These are phyloP conservation scores for Gambelia wislizenii DNA, from an alignment of 2,797 vertebrate species.

Conservation along the genomic window DNA sequence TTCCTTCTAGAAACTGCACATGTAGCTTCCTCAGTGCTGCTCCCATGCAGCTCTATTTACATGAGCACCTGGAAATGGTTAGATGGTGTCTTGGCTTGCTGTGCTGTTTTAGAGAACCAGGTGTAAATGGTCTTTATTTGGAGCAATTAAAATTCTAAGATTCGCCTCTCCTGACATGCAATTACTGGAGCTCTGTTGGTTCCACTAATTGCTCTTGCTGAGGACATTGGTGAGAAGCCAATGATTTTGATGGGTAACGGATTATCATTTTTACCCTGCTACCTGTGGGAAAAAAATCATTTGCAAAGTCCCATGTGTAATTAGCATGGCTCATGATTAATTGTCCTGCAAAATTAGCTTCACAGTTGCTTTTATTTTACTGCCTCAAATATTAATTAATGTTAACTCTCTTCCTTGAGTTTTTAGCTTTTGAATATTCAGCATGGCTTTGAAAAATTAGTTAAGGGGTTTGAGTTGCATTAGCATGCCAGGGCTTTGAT, in stretches of 20 bases:
- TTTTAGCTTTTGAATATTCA: conserved; percentile 98
- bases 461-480: conserved; percentile 83
- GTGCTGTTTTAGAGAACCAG: conserved; percentile 86
- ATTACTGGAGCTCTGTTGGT: conserved; percentile 94
- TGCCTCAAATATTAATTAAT: conserved; percentile 99
- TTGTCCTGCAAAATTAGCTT: conserved; percentile 99
- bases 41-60: conserved; percentile 88
- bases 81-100: conserved; percentile 82
- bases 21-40: conserved; percentile 78
- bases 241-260: conserved; percentile 93
- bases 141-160: conserved; percentile 94
- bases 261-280: conserved; percentile 93
- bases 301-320: conserved; percentile 99
- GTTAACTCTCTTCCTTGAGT: conserved; percentile 93
- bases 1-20: conserved; percentile 79
- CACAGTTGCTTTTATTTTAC: conserved; percentile 99
- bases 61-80: conserved; percentile 89
- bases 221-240: conserved; percentile 95
- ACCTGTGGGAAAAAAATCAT: conserved; percentile 94
- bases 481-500: conserved; percentile 87
- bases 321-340: conserved; percentile 99
- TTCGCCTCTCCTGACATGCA: conserved; percentile 91
- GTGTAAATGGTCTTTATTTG: conserved; percentile 92
- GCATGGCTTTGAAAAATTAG: conserved; percentile 93
- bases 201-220: conserved; percentile 97